A percentile compares a stretch with the other conserved stretches of the same genome.
These are phyloP conservation scores for Choristoneura fumiferana DNA, from an alignment of 1,140 invertebrate species.

Conservation along the genomic window DNA sequence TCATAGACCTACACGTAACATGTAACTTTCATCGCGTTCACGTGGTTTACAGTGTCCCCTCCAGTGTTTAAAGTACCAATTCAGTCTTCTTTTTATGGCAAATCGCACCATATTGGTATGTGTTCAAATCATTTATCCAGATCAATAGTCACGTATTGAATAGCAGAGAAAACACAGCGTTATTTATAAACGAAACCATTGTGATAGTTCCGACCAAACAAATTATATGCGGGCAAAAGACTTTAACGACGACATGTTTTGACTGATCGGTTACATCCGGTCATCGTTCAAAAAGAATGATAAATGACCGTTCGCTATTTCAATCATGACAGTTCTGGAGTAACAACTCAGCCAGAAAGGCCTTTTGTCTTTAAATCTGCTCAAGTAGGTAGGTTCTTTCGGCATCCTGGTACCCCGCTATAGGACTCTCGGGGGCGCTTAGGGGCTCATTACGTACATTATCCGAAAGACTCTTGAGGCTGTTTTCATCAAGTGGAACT, in stretches of 20 bases:
- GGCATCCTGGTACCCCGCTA: conserved; percentile 2
- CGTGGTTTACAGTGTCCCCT: too few relatives aligned
- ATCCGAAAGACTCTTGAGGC: conserved; percentile 21
- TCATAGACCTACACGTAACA: too few relatives aligned
- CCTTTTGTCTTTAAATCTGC: conserved; percentile 4
- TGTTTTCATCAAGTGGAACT: conserved; percentile 23
- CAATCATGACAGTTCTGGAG: background rate
- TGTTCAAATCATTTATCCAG: too few relatives aligned
- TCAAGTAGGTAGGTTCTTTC: conserved; percentile 1
- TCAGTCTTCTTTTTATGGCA: too few relatives aligned
- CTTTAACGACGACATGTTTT: background rate
- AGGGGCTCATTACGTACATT: conserved; percentile 21
- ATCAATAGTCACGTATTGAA: too few relatives aligned
- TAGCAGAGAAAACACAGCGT: background rate
- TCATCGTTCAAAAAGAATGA: conserved; percentile 6
- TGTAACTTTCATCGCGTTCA: too few relatives aligned
- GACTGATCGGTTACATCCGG: conserved; percentile 15
- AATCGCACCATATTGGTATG: too few relatives aligned
- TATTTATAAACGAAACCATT: background rate
- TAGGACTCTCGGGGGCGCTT: conserved; percentile 17
- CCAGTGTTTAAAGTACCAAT: too few relatives aligned
- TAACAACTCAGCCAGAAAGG: background rate
- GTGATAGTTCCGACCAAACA: background rate
- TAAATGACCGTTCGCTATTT: conserved; percentile 1
- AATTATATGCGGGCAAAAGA: background rate